Evolutionary conservation across 2,888 invertebrate genomes (phyloP).

Genomic region (Metellina segmentata): DNA sequence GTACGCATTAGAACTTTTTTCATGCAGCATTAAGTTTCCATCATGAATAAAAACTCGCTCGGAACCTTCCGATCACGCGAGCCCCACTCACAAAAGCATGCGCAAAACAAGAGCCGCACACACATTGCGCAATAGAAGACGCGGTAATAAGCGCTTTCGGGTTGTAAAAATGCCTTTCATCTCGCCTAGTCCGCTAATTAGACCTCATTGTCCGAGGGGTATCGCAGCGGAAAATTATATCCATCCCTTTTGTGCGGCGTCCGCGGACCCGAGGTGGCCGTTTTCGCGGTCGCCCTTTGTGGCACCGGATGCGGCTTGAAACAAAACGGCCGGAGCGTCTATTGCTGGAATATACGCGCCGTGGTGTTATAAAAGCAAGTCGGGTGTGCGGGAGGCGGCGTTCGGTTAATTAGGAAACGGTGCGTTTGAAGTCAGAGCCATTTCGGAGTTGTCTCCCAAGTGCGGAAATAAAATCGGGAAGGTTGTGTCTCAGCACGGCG

Average conservation of each 20-base stretch:
- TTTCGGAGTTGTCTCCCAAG: too few relatives aligned
- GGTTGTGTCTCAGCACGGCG: too few relatives aligned
- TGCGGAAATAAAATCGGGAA: too few relatives aligned
- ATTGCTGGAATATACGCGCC: not conserved
- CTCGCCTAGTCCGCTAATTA: slow-evolving; percentile 12
- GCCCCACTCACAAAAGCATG: not conserved
- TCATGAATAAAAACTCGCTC: not conserved
- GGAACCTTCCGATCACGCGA: slow-evolving; percentile 2
- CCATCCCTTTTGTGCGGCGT: not conserved
- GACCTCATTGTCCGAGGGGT: slow-evolving; percentile 4
- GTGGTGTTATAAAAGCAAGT: too few relatives aligned
- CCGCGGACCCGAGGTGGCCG: not conserved
- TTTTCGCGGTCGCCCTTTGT: not conserved
- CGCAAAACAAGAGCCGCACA: not conserved
- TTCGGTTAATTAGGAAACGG: too few relatives aligned
- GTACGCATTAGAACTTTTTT: too few relatives aligned
- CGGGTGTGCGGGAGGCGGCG: too few relatives aligned
- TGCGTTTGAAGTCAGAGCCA: too few relatives aligned
- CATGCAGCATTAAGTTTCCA: too few relatives aligned
- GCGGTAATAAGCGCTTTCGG: not conserved
- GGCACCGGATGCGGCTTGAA: not conserved
- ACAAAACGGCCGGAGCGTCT: not conserved
- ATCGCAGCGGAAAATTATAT: slow-evolving; percentile 30
- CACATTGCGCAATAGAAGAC: not conserved
- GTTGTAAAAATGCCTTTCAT: slow-evolving; percentile 26